Percentiles rank a stretch among this genome's conserved stretches.
Evolutionary conservation across 2,113 vertebrate species (phyloP).

Genomic region (Dipodomys spectabilis): DNA sequence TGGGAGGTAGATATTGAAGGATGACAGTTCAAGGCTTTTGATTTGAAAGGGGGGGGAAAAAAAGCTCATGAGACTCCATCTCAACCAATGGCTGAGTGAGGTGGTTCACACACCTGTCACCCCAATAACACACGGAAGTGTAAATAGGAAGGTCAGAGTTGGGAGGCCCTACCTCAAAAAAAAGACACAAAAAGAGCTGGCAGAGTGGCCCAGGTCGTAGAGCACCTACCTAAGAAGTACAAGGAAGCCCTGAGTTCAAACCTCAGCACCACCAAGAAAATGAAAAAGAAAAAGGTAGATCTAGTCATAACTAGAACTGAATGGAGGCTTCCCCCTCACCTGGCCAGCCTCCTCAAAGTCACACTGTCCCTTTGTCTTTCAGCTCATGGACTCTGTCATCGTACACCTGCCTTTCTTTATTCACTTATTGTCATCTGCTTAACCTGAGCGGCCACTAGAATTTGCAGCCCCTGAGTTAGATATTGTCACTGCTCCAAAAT

Average conservation of each 20-base stretch:
- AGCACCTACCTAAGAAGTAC: neutral
- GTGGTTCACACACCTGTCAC: too few species aligned
- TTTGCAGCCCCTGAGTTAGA: neutral
- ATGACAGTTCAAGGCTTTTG: too few species aligned
- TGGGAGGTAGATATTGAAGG: too few species aligned
- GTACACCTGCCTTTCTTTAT: neutral
- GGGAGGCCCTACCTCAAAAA: too few species aligned
- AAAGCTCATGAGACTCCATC: too few species aligned
- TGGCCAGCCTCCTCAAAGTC: neutral
- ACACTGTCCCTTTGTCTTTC: neutral
- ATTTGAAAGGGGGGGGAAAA: too few species aligned
- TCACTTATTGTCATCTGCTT: neutral
- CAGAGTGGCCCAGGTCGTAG: neutral
- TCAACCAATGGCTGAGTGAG: too few species aligned
- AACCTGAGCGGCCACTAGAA: neutral
- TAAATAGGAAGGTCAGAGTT: too few species aligned
- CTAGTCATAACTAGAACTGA: neutral
- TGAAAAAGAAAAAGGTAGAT: neutral
- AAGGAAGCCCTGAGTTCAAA: neutral
- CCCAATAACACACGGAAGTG: too few species aligned
- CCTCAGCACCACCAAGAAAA: too few species aligned
- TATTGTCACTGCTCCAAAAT: neutral
- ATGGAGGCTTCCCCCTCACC: too few species aligned
- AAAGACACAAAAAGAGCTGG: neutral
- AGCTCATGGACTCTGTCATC: neutral